Evolutionary conservation across 1,140 invertebrate species (phyloP), one percentile per base, ranked within the genome.

Genomic region (Drosophila watanabei): DNA sequence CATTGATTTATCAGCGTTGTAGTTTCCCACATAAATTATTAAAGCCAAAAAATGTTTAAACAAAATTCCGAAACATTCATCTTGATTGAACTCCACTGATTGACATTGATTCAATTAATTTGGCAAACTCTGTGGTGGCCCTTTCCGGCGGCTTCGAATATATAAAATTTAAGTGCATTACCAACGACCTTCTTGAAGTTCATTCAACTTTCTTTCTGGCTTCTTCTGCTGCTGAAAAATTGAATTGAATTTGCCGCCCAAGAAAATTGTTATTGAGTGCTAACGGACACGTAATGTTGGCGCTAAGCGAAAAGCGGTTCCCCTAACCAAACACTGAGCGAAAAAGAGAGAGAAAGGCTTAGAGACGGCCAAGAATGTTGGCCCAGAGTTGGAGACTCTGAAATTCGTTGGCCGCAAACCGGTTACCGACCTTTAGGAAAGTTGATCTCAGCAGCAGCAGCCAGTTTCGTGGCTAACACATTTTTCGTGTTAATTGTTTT

Each of bases 371-470:
- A 78, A 79, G 75, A 79, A 79, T 63, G 72, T 75, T 75, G 70
- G 58, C 69, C 69, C 72, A 75, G 70, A 75, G 65, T 65, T 56
- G 41, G 41, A 51, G 39, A 45, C 60, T 60, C 63, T 20, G 32
- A 65, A 58, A 82, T 69, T 65, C 37, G 49, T 82, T 68, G 32
- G 60, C 45, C 48, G 46, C 51, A 81, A 88, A 88, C 85, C 85
- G 85, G 85, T 88, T 89, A 85, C 78, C 80, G 85, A 88, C 85
- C 85, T 88, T 87, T 79, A 90, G 85, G 84, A 88, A 88, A 88
- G 84, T 88, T 88, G 84, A 78, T 73, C 54, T 39, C 35, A 39
- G n/a, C 58, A 45, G 41, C 52, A 24, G 56, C 41, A 75, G 43
- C 62, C 41, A 16, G 52, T 75, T 82, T 70, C 45, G 75, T 57